Base-by-base conservation (phyloP, 2,888 invertebrate genomes). In the Deilephila elpenor region DNA sequence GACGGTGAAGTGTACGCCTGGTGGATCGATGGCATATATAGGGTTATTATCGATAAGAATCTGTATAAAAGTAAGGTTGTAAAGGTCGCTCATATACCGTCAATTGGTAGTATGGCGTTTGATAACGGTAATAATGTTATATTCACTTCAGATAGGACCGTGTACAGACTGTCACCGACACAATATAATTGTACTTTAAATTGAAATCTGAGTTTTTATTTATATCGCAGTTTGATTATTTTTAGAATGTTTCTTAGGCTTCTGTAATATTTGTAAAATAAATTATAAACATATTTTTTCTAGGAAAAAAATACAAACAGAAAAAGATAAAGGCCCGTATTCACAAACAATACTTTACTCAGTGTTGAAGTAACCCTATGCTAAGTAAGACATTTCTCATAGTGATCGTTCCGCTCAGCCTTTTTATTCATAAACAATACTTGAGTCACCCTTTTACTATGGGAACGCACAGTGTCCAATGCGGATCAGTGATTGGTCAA, bases 1-100 rank as follows among this genome's bases (percentile, higher is more conserved):
- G 86, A 92, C 44, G 91, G 88, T 0, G 80, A 76, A 0, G 86
- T 93, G 0, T 93, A 91, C 51, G 85, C 89, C 5, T 94, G 94
- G 94, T 94, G 93, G 93, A 73, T 94, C 1, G 93, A 94, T 73
- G 91, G 90, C 0, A 84, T 94, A 5, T 94, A 93, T 73, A 90
- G 86, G 80, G 83, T 94, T 2, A 70, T 83, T 64, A 80, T 92
- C 59, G 83, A 85, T 0, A 84, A 83, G 29, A 83, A 86, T 73
- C 76, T 93, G 8, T 32, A 77, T 11, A 80, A 88, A 29, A 90
- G 93, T 0, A 84, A 71, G 17, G 59, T 94, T 32, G 84, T 81
- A 0, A 89, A 85, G 78, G 79, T 93, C 0, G 88, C 88, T 19
- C 77, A 86, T 59, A 74, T 93, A 6, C 83, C 86, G 0, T 75